Evolutionary conservation across 1,140 invertebrate genomes (phyloP).

Genomic region (Maniola jurtina): DNA sequence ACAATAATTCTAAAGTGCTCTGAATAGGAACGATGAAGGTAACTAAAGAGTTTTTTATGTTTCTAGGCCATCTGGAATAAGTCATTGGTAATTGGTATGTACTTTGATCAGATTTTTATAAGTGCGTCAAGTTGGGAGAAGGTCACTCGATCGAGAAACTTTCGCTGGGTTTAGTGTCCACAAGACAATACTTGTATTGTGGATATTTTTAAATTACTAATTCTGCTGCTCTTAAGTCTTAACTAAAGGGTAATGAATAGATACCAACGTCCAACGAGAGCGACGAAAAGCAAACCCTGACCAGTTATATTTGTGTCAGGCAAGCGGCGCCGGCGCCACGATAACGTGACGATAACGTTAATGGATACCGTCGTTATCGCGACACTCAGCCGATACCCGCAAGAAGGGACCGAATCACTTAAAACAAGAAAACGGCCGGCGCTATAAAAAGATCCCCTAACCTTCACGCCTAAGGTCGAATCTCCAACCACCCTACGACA

Average conservation of each 20-base stretch:
- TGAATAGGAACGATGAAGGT: not conserved
- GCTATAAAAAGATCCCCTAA: conserved; percentile 38
- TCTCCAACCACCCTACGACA: conserved; percentile 23
- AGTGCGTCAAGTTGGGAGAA: no score
- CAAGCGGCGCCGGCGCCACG: conserved; percentile 68
- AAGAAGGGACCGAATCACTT: conserved; percentile 46
- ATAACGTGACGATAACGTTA: conserved; percentile 69
- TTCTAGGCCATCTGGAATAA: no score
- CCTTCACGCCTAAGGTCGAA: conserved; percentile 40
- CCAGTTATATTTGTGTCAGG: conserved; percentile 56
- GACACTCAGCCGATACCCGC: conserved; percentile 48
- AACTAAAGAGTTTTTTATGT: not conserved
- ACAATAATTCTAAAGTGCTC: not conserved
- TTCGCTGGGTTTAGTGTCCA: no score
- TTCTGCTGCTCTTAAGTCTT: not conserved
- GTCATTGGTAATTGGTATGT: no score
- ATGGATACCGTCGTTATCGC: conserved; percentile 68
- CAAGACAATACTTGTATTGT: no score
- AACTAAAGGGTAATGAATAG: conserved; percentile 17
- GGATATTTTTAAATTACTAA: no score
- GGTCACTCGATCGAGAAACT: no score
- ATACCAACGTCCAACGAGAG: conserved; percentile 18
- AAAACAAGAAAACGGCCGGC: conserved; percentile 29
- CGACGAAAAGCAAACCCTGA: conserved; percentile 45
- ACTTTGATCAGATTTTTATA: no score